Conservation (phyloP, 2,797 vertebrate genomes). For the Sternotherus odoratus region DNA sequence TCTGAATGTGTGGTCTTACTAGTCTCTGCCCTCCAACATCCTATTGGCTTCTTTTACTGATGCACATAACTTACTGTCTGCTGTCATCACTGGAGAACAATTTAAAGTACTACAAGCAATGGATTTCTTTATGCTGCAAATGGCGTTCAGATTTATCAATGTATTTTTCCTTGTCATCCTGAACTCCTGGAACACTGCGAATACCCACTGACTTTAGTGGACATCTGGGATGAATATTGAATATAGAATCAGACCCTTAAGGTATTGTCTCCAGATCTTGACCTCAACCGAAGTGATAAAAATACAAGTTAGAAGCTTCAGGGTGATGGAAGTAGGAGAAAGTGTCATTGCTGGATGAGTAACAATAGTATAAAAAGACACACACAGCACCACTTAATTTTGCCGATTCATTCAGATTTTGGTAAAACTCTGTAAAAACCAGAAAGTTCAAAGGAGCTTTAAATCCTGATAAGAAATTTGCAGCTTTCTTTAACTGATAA, state of each 20-base stretch:
- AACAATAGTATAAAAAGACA: not conserved
- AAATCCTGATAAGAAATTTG: not conserved
- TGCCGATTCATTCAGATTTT: not conserved
- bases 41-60: fast-evolving
- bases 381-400: no score
- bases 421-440: not conserved
- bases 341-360: fast-evolving
- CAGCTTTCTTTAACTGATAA: not conserved
- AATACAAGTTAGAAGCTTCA: not conserved
- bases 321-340: fast-evolving
- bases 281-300: not conserved
- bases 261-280: not conserved
- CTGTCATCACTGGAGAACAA: slow-evolving; percentile 49
- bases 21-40: fast-evolving
- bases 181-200: fast-evolving
- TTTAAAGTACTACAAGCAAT: not conserved
- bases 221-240: not conserved
- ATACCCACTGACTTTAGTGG: fast-evolving
- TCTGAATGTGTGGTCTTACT: not conserved
- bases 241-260: fast-evolving
- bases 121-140: not conserved
- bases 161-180: fast-evolving
- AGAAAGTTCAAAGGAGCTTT: not conserved
- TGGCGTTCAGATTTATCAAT: fast-evolving
- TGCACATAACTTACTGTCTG: slow-evolving; percentile 12